These are phyloP conservation scores for Augochlora pura DNA, from an alignment of 1,140 invertebrate species.

Conservation along the genomic window DNA sequence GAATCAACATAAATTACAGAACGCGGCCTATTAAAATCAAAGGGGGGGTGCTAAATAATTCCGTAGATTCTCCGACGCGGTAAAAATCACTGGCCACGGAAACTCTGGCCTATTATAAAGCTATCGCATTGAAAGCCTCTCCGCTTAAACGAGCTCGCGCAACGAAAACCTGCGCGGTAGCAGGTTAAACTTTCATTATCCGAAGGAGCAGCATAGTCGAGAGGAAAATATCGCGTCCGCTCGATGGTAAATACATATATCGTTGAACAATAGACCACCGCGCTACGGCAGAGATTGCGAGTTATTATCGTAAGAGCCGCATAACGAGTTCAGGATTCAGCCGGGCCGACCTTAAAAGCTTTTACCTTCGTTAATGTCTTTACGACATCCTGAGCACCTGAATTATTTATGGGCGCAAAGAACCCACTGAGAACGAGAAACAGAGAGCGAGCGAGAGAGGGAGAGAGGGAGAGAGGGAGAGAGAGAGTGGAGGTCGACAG, in stretches of 20 bases:
- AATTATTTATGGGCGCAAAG: constrained; percentile 67
- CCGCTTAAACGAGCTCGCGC: neutral
- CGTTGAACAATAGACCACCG: constrained; percentile 48
- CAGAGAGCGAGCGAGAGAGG: constrained; percentile 6
- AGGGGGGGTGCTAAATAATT: too few relatives aligned
- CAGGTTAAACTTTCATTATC: constrained; percentile 3
- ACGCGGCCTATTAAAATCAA: too few relatives aligned
- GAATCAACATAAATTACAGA: too few relatives aligned
- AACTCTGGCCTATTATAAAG: too few relatives aligned
- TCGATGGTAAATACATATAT: constrained; percentile 39
- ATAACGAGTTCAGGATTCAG: constrained; percentile 62
- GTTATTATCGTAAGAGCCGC: constrained; percentile 57
- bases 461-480: neutral
- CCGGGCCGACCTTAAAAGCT: constrained; percentile 55
- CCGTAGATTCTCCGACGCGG: too few relatives aligned
- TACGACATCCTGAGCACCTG: constrained; percentile 61
- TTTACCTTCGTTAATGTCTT: constrained; percentile 66
- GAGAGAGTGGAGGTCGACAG: neutral
- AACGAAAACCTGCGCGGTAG: neutral
- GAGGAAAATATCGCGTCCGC: neutral
- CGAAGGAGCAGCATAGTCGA: too few relatives aligned
- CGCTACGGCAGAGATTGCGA: constrained; percentile 49
- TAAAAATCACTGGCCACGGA: too few relatives aligned
- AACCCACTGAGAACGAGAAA: constrained; percentile 45
- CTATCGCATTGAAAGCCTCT: too few relatives aligned